Evolutionary conservation across 2,888 invertebrate species (phyloP), one percentile per base, ranked within the genome.

Genomic region (Mesorhabditis spiculigera): DNA sequence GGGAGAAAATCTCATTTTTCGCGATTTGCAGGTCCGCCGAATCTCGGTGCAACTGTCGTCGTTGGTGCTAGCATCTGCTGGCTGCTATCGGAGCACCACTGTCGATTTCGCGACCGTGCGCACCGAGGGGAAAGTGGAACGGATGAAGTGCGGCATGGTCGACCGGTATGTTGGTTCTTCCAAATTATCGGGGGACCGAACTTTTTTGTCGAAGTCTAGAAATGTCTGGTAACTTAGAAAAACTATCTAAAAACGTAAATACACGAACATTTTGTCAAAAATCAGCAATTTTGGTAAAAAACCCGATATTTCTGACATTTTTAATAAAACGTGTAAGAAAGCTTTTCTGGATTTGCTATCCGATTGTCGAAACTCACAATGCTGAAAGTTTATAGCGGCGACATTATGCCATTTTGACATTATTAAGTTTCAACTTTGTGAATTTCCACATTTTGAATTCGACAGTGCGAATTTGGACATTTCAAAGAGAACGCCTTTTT

Each of bases 51-150:
- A 75, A 45, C 78, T 84, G 68, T 74, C 81, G 44, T 71, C 78
- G 50, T 78, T 84, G 65, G 68, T 78, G 45, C 64, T 84, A 3
- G 74, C 81, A 0, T 71, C 81, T 8, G 70, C 73, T 41, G 82
- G 81, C 10, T 84, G 84, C 68, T 84, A 81, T 70, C 77, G 84
- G 43, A 82, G 80, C 63, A 76, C 82, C 4, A 81, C 84, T 4
- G 75, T 84, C 5, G 83, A 84, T 71, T 73, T 84, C 65, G 74
- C 76, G 28, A 70, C 74, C 61, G 78, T 80, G 8, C 63, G 72
- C 41, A 74, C 77, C n/a, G 68, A 75, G 63, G 82, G 81, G 65
- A 75, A 77, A 10, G 76, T 80, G 8, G 68, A 74, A 6, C 70
- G 77, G 28, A 81, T 78, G 45, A 71, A 68, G 6, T 84, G 84